These are phyloP conservation scores for Phyto melanocephala DNA, from an alignment of 2,888 invertebrate genomes.

Conservation along the genomic window DNA sequence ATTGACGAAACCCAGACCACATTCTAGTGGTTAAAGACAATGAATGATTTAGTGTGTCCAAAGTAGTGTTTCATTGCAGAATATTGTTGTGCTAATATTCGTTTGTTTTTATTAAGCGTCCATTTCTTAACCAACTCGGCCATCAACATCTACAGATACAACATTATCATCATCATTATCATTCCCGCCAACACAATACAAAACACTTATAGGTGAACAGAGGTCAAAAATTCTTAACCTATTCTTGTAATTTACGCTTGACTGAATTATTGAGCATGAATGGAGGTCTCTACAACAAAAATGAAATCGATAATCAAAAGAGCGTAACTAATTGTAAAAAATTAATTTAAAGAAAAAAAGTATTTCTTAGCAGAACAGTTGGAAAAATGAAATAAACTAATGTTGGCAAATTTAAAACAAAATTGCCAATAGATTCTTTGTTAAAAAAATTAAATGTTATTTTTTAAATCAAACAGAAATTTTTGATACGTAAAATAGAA, in stretches of 20 bases:
- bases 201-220: slow-evolving; percentile 28
- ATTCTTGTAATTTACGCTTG: slow-evolving; percentile 27
- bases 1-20: slow-evolving; percentile 37
- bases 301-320: slow-evolving; percentile 8
- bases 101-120: no score
- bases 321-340: neutral
- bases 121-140: neutral
- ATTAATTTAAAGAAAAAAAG: neutral
- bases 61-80: neutral
- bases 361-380: no score
- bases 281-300: neutral
- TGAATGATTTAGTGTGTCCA: slow-evolving; percentile 12
- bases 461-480: no score
- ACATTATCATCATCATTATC: neutral
- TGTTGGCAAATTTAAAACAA: no score
- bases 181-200: neutral
- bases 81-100: neutral
- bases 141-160: neutral
- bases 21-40: slow-evolving; percentile 45
- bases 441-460: no score
- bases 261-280: slow-evolving; percentile 16
- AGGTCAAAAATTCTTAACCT: slow-evolving; percentile 43
- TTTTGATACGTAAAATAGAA: no score
- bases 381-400: no score
- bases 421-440: no score